Evolutionary conservation across 2,888 invertebrate genomes (phyloP), one percentile per base, ranked within the genome.

Genomic region (Dicyrtomina minuta): DNA sequence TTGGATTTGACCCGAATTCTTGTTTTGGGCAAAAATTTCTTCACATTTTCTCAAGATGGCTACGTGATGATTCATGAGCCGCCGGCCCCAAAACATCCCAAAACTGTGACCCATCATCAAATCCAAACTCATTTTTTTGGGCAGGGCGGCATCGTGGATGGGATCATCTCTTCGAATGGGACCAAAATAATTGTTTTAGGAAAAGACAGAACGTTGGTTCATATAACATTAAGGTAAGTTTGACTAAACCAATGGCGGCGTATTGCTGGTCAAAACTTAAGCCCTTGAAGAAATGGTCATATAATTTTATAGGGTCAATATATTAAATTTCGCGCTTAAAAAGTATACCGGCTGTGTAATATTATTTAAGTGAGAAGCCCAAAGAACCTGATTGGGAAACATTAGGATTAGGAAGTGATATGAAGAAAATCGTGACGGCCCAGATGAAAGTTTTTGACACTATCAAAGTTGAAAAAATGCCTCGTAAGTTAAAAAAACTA

Each of bases 21-120:
- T 6, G 53, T 76, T 4, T 51, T 66, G 26, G 75, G 71, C 10
- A 64, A 69, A 8, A 72, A 67, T 33, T 62, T 77, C 20, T 74
- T 68, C 33, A 70, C 75, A 1, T 77, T 77, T 69, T 68, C 70
- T 0, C 72, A 74, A 51, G 74, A 76, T 43, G 77, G 77, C 13
- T 24, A 39, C 24, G 62, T 73, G 20, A 70, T 68, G 39, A 59
- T 72, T 2, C 71, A 74, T 56, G 67, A 70, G n/a, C 69, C 73
- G 1, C 76, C 77, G 0, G 49, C 24, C 2, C 68, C 72, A 27
- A 75, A 71, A 66, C 62, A 61, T n/a, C 46, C 72, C 2, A 39
- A 64, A 20, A 20, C 75, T 2, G 49, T 60, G 17, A 60, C 39
- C 1, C 46, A 56, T 5, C 20, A 56, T 46, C 22, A 44, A 0